Conservation (phyloP, 2,113 vertebrate genomes). For the Pteropus alecto region DNA sequence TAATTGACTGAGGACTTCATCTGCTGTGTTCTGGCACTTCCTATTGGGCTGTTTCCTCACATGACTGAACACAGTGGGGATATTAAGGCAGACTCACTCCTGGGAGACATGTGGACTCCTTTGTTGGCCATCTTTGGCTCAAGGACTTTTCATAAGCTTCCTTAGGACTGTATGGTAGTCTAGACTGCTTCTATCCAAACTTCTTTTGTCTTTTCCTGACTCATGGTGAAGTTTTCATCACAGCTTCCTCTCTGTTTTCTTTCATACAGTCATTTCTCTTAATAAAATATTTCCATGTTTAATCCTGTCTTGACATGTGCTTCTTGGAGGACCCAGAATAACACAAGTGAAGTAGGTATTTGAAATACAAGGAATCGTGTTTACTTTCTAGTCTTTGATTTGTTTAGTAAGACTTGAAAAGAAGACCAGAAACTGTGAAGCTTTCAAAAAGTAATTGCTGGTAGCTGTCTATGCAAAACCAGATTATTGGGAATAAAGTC, state of each 20-base stretch:
- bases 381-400: conserved; percentile 2
- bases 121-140: not conserved
- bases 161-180: not conserved
- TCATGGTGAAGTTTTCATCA: not conserved
- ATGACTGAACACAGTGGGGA: not conserved
- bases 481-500: not conserved
- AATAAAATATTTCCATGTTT: not conserved
- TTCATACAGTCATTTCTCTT: not conserved
- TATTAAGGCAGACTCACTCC: not conserved
- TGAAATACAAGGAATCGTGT: not conserved
- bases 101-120: not conserved
- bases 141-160: not conserved
- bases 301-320: not conserved
- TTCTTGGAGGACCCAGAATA: not conserved
- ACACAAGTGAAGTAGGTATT: not conserved
- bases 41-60: not conserved
- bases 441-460: not conserved
- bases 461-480: not conserved
- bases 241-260: not conserved
- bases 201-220: not conserved
- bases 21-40: not conserved
- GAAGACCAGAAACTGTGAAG: not conserved
- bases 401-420: not conserved
- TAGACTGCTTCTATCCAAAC: not conserved
- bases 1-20: not conserved